Evolutionary conservation across 2,888 invertebrate species (phyloP).

Genomic region (Mythimna lalbum): DNA sequence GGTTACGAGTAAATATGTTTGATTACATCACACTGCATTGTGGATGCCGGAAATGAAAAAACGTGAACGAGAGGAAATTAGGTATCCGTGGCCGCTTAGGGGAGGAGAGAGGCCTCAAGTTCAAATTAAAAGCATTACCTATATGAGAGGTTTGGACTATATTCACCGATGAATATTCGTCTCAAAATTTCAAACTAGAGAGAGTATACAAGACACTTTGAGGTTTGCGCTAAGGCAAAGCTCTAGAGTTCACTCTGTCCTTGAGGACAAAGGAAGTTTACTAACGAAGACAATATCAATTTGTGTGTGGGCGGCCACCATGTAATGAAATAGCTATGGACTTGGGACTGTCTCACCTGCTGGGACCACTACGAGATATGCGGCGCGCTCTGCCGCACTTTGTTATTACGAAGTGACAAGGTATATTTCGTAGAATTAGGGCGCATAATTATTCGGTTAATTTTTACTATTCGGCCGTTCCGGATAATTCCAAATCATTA

Average conservation of each 20-base stretch:
- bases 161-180: not conserved
- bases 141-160: not conserved
- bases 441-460: no score
- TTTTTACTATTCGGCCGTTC: no score
- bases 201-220: not conserved
- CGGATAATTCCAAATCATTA: no score
- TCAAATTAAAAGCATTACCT: slow-evolving; percentile 24
- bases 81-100: slow-evolving; percentile 6
- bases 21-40: slow-evolving; percentile 44
- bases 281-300: slow-evolving; percentile 29
- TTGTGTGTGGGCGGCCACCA: slow-evolving; percentile 15
- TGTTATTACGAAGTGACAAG: slow-evolving; percentile 1
- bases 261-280: slow-evolving; percentile 13
- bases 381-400: not conserved
- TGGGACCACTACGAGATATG: not conserved
- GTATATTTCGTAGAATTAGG: not conserved
- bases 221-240: not conserved
- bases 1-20: slow-evolving; percentile 28
- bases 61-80: slow-evolving; percentile 42
- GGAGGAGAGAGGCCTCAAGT: not conserved
- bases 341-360: slow-evolving; percentile 2
- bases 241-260: no score
- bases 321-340: slow-evolving; percentile 5
- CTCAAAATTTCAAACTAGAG: slow-evolving; percentile 8
- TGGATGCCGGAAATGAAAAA: slow-evolving; percentile 52